phyloP scores from a whole-genome alignment of 2,888 invertebrate genomes.

The Aphodius granarius region DNA sequence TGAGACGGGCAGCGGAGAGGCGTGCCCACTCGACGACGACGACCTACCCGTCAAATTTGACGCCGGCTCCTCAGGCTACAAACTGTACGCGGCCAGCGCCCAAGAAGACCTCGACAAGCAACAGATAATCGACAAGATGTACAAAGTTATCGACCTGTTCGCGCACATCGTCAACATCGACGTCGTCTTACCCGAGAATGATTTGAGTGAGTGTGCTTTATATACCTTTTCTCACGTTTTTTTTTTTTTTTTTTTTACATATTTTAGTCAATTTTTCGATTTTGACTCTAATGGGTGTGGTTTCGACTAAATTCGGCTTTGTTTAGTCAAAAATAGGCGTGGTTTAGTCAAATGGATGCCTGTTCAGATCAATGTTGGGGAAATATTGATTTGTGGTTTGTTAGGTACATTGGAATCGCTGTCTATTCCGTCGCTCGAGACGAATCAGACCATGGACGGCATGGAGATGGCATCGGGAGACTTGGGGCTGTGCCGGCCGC shows the following conservation, averaged over 20 bases:
- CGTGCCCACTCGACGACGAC: constrained; percentile 50
- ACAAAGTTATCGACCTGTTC: constrained; percentile 60
- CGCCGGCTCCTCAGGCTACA: constrained; percentile 47
- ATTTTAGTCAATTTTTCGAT: no score
- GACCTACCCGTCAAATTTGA: constrained; percentile 50
- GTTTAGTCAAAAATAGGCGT: no score
- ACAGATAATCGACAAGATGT: constrained; percentile 56
- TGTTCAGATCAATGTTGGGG: neutral
- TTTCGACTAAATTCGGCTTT: no score
- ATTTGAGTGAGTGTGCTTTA: constrained; percentile 57
- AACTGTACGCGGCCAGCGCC: constrained; percentile 58
- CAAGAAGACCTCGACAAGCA: constrained; percentile 54
- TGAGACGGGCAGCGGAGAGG: constrained; percentile 52
- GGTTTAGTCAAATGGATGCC: neutral
- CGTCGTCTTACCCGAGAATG: constrained; percentile 64
- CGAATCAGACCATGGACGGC: constrained; percentile 44
- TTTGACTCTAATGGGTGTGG: no score
- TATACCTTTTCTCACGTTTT: no score
- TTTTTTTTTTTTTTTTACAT: no score
- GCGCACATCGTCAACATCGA: constrained; percentile 65
- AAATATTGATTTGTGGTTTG: constrained; percentile 25
- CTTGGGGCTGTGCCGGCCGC: constrained; percentile 43
- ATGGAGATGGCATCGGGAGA: constrained; percentile 37
- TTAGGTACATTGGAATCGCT: constrained; percentile 55
- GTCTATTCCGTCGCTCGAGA: constrained; percentile 58